Conservation (phyloP, 2,797 vertebrate species). For the Parotocinclus haroldoi region DNA sequence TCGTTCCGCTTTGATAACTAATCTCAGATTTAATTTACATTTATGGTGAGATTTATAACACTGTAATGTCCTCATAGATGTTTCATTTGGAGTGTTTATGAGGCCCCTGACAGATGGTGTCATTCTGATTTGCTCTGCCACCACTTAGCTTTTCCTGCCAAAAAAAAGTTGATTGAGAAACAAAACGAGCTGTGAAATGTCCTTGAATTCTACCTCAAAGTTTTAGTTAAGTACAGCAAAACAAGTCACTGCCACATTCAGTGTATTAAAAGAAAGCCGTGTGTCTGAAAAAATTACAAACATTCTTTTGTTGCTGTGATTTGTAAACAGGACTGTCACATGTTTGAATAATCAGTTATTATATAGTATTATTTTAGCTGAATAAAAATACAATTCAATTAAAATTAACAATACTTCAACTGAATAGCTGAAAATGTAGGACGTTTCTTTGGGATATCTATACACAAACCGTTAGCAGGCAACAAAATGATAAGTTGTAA, state of each 20-base stretch:
- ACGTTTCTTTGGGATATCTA: too few species aligned
- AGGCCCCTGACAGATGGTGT: slow-evolving; percentile 49
- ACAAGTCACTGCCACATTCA: too few species aligned
- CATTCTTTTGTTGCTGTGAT: too few species aligned
- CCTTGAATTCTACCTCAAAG: slow-evolving; percentile 54
- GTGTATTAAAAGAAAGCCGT: too few species aligned
- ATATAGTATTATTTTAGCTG: too few species aligned
- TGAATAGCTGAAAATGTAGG: too few species aligned
- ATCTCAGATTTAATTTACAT: slow-evolving; percentile 47
- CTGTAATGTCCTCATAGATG: slow-evolving; percentile 44
- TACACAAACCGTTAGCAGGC: too few species aligned
- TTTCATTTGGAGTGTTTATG: slow-evolving; percentile 50
- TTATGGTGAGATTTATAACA: slow-evolving; percentile 48
- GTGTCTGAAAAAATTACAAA: too few species aligned
- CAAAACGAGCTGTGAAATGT: slow-evolving; percentile 48
- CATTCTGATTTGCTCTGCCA: slow-evolving; percentile 39
- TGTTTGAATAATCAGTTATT: too few species aligned
- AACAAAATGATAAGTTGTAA: slow-evolving; percentile 27
- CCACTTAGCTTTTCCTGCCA: slow-evolving; percentile 34
- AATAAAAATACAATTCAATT: too few species aligned
- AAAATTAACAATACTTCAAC: too few species aligned
- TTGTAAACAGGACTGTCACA: too few species aligned
- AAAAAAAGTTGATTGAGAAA: slow-evolving; percentile 45
- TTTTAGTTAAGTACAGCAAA: slow-evolving; percentile 13
- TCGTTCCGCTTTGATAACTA: slow-evolving; percentile 36